Percentiles rank a stretch among this genome's conserved stretches.
Evolutionary conservation across 2,113 vertebrate species (phyloP).

Genomic region (Origma solitaria): DNA sequence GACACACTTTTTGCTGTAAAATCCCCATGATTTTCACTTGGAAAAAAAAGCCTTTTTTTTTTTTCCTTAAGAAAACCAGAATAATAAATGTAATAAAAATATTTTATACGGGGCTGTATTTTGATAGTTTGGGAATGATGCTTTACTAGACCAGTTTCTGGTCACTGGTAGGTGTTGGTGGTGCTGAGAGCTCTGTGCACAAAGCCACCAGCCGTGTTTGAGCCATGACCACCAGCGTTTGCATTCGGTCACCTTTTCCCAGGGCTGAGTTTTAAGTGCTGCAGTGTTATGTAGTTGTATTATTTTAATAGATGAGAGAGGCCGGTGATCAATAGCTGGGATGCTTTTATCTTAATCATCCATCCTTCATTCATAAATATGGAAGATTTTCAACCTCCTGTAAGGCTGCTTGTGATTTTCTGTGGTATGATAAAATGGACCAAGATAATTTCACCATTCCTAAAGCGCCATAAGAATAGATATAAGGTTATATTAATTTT

Average conservation of each 20-base stretch:
- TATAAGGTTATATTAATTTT: slow-evolving; percentile 13
- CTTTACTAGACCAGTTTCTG: slow-evolving; percentile 15
- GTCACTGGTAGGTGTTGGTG: neutral
- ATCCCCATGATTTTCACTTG: slow-evolving; percentile 18
- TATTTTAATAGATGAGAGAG: slow-evolving; percentile 62
- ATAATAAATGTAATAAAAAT: slow-evolving; percentile 34
- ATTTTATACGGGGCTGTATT: neutral
- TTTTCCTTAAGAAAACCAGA: neutral
- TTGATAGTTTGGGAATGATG: neutral
- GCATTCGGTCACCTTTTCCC: slow-evolving; percentile 31
- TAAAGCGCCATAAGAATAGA: neutral
- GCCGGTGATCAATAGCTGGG: slow-evolving; percentile 53
- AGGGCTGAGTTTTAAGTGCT: slow-evolving; percentile 12
- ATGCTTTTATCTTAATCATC: slow-evolving; percentile 65
- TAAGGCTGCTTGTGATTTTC: slow-evolving; percentile 33
- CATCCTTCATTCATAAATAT: slow-evolving; percentile 58
- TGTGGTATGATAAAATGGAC: neutral
- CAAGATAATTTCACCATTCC: neutral
- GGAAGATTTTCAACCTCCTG: slow-evolving; percentile 39
- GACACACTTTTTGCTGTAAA: slow-evolving; percentile 28
- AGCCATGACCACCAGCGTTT: neutral
- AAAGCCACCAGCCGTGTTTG: neutral
- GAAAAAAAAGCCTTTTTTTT: neutral
- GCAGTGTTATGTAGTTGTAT: slow-evolving; percentile 37
- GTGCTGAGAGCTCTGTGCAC: neutral